phyloP scores from a whole-genome alignment of 2,797 vertebrate species.

The Psittacula derbiana region DNA sequence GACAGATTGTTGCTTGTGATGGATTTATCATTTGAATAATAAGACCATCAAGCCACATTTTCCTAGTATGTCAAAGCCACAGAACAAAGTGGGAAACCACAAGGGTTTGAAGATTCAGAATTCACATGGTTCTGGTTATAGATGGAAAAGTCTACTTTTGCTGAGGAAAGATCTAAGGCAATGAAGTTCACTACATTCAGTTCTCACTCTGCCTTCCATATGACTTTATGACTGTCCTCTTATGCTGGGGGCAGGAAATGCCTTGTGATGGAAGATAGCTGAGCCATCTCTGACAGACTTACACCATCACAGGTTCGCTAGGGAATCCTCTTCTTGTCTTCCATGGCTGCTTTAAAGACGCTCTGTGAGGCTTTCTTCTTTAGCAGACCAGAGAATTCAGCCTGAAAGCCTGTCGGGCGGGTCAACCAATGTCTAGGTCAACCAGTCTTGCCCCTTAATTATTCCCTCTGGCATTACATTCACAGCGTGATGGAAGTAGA shows the following conservation, averaged over 20 bases:
- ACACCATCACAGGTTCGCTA: slow-evolving; percentile 7
- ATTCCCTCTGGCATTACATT: slow-evolving; percentile 57
- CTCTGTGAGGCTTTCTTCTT: slow-evolving; percentile 60
- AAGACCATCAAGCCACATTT: background rate
- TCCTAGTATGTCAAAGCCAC: background rate
- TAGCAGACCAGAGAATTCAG: slow-evolving; percentile 50
- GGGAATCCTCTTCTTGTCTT: slow-evolving; percentile 48
- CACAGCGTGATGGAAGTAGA: slow-evolving; percentile 38
- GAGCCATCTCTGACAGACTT: slow-evolving; percentile 50
- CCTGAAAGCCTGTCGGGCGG: slow-evolving; percentile 43
- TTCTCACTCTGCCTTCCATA: background rate
- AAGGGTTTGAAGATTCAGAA: background rate
- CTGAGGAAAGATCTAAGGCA: background rate
- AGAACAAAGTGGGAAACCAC: slow-evolving; percentile 10
- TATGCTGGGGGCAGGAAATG: slow-evolving; percentile 30
- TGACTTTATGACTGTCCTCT: slow-evolving; percentile 23
- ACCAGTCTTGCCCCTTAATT: slow-evolving; percentile 59
- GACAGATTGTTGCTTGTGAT: background rate
- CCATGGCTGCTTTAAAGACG: slow-evolving; percentile 58
- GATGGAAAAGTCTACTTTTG: background rate
- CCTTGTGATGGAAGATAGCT: slow-evolving; percentile 42
- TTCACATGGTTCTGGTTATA: background rate
- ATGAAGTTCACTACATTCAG: background rate
- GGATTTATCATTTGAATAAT: background rate
- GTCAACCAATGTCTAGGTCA: slow-evolving; percentile 53